Evolutionary conservation across 2,113 vertebrate species (phyloP).

Genomic region (Rhinolophus sinicus): DNA sequence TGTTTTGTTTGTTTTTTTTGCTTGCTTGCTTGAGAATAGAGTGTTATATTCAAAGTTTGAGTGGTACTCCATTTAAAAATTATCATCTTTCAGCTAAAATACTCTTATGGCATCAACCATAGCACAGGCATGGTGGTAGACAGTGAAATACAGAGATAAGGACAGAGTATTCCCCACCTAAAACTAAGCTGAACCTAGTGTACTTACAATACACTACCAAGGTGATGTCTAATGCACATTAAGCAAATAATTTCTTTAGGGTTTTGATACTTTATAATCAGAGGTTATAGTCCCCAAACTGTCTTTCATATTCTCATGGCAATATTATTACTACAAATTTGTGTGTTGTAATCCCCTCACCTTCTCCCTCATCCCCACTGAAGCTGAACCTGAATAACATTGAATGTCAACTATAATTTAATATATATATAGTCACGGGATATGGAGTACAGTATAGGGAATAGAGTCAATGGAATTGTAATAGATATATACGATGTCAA

Average conservation of each 20-base stretch:
- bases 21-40: not conserved
- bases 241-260: not conserved
- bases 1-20: not conserved
- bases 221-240: not conserved
- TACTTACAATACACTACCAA: not conserved
- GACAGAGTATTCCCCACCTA: not conserved
- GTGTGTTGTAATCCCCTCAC: too few species aligned
- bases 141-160: not conserved
- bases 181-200: not conserved
- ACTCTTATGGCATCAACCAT: not conserved
- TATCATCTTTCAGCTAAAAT: not conserved
- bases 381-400: too few species aligned
- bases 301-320: too few species aligned
- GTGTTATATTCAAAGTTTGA: not conserved
- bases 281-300: too few species aligned
- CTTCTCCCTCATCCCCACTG: too few species aligned
- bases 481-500: too few species aligned
- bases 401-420: too few species aligned
- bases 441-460: too few species aligned
- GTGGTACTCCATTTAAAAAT: not conserved
- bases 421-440: too few species aligned
- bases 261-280: not conserved
- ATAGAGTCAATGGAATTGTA: too few species aligned
- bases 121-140: not conserved
- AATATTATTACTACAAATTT: too few species aligned